phyloP scores from a whole-genome alignment of 1,140 invertebrate genomes.

The Amphibalanus amphitrite region DNA sequence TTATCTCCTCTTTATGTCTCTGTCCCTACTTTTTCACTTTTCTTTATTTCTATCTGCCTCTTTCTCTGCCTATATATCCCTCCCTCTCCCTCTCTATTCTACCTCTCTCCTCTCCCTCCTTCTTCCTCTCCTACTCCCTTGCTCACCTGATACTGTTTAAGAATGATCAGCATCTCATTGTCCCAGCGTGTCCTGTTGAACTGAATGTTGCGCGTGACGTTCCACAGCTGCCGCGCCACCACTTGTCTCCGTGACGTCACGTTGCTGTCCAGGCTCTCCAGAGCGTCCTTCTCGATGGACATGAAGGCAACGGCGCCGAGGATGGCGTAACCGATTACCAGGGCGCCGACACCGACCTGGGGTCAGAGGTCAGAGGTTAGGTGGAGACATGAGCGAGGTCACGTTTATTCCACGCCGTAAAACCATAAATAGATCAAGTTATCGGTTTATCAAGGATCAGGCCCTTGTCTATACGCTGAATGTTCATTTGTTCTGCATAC shows the following conservation, averaged over 20 bases:
- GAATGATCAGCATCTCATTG: conserved; percentile 15
- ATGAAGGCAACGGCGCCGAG: conserved; percentile 85
- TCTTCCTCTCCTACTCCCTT: too few species aligned
- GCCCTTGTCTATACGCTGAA: background rate
- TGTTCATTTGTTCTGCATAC: background rate
- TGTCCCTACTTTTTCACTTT: too few species aligned
- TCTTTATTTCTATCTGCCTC: too few species aligned
- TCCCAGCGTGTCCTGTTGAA: conserved; percentile 56
- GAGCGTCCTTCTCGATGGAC: conserved; percentile 51
- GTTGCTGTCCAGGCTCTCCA: conserved; percentile 36
- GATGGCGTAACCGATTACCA: conserved; percentile 87
- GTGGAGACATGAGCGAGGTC: conserved; percentile 20
- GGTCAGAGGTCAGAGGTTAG: background rate
- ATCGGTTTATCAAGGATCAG: background rate
- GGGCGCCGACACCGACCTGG: conserved; percentile 74
- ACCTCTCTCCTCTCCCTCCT: too few species aligned
- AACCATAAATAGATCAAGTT: background rate
- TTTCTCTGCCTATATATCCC: too few species aligned
- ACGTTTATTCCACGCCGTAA: background rate
- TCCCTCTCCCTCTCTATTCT: too few species aligned
- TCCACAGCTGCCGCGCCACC: conserved; percentile 49
- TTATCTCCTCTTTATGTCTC: too few species aligned
- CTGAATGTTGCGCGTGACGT: conserved; percentile 37
- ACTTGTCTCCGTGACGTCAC: conserved; percentile 27
- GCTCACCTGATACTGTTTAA: conserved; percentile 16